Evolutionary conservation across 2,888 invertebrate species (phyloP).

Genomic region (Drosophila lacicola): DNA sequence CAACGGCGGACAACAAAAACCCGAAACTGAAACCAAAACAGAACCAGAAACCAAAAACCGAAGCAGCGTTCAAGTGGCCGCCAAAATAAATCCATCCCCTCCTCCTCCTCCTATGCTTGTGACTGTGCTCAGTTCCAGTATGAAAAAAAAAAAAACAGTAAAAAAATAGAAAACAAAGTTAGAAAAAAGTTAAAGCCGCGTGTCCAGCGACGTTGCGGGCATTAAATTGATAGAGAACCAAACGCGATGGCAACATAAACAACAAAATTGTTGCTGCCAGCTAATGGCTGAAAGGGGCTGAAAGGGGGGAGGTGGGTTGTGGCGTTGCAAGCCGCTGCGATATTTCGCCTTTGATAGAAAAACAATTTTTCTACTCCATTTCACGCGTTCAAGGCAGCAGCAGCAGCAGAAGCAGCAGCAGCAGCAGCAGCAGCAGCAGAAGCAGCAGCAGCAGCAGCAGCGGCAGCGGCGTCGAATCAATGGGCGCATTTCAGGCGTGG

Average conservation of each 20-base stretch:
- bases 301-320: neutral
- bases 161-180: constrained; percentile 25
- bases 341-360: constrained; percentile 78
- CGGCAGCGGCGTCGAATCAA: constrained; percentile 1
- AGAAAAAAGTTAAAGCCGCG: constrained; percentile 69
- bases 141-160: constrained; percentile 13
- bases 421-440: constrained; percentile 58
- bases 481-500: constrained; percentile 23
- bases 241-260: constrained; percentile 47
- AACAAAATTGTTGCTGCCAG: constrained; percentile 47
- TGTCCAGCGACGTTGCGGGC: constrained; percentile 64
- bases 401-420: constrained; percentile 12
- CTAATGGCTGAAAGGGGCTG: constrained; percentile 25
- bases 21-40: constrained; percentile 43
- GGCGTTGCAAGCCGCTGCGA: constrained; percentile 51
- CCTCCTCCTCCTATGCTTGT: neutral
- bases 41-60: constrained; percentile 47
- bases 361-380: constrained; percentile 82
- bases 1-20: constrained; percentile 39
- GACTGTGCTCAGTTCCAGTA: no score
- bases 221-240: constrained; percentile 69
- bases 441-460: constrained; percentile 9
- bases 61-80: constrained; percentile 50
- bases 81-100: constrained; percentile 22
- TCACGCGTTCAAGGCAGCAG: constrained; percentile 75